Evolutionary conservation across 2,113 vertebrate species (phyloP).

Genomic region (Elephas maximus): DNA sequence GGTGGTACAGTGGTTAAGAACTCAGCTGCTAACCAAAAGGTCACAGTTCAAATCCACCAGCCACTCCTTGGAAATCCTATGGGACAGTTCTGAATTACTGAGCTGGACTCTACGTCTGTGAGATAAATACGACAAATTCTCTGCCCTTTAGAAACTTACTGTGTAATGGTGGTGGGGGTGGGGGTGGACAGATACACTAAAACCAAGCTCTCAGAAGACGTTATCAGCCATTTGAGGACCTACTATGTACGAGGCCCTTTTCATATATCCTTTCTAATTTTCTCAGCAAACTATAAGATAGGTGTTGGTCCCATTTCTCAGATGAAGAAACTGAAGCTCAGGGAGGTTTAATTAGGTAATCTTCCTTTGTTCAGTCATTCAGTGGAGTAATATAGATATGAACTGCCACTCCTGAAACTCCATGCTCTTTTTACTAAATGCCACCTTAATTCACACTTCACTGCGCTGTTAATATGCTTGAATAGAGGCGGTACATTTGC

Average conservation of each 20-base stretch:
- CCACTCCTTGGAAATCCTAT: too few species aligned
- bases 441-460: not conserved
- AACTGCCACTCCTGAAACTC: not conserved
- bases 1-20: too few species aligned
- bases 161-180: not conserved
- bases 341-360: not conserved
- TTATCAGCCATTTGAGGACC: not conserved
- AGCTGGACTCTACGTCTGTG: not conserved
- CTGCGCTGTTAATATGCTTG: not conserved
- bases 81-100: not conserved
- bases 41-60: too few species aligned
- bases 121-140: not conserved
- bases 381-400: not conserved
- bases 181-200: not conserved
- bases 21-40: too few species aligned
- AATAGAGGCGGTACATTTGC: not conserved
- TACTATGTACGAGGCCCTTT: not conserved
- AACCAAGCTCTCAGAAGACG: not conserved
- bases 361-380: not conserved
- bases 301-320: not conserved
- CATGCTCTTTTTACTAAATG: not conserved
- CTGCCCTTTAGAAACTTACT: not conserved
- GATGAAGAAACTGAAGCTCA: slow-evolving; percentile 39
- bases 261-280: not conserved
- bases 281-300: not conserved